Evolutionary conservation across 2,113 vertebrate species (phyloP), one percentile per base, ranked within the genome.

Genomic region (Euleptes europaea): DNA sequence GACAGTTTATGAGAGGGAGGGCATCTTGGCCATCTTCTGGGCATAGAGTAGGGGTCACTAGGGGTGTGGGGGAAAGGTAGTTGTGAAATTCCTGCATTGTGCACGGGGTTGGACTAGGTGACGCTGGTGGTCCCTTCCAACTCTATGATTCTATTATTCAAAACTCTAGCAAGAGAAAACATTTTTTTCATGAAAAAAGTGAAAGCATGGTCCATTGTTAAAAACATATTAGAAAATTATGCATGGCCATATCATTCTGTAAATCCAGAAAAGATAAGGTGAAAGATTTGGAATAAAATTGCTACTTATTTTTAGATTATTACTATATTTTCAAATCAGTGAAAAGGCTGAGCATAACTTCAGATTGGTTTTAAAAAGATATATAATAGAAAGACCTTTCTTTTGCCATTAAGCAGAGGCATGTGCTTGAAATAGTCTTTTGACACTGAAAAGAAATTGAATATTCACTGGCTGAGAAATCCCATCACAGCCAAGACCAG

Each of bases 401-500:
- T 88, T 86, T 92, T 84, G 70, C 63, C 67, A 78, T 65, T 84
- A 84, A 73, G 51, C 81, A 73, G 21, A 75, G 82, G 33, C 5
- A 66, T 82, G 84, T 90, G 40, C 51, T 82, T 11, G 21, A 70
- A 86, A 82, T 85, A 86, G 11, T 12, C 13, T 17, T 89, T 87
- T 85, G 21, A 80, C 86, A 60, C 5, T 77, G 85, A 88, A 84
- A 82, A 85, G 31, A 19, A 71, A 28, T 13, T n/a, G 23, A 21
- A 86, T 72, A 11, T 86, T 35, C 49, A 78, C 1, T 38, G 54
- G 26, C 77, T 78, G 77, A 90, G 88, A 93, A 91, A 84, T 72
- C 89, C 72, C 73, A 51, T 85, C 6, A 0, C 8, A 80, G 42
- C 79, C 85, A 85, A 82, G 35, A 33, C n/a, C 80, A 54, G 90